A percentile compares a stretch with the other conserved stretches of the same genome.
Conservation (phyloP, 2,113 vertebrate species). For the Grallaria varia region DNA sequence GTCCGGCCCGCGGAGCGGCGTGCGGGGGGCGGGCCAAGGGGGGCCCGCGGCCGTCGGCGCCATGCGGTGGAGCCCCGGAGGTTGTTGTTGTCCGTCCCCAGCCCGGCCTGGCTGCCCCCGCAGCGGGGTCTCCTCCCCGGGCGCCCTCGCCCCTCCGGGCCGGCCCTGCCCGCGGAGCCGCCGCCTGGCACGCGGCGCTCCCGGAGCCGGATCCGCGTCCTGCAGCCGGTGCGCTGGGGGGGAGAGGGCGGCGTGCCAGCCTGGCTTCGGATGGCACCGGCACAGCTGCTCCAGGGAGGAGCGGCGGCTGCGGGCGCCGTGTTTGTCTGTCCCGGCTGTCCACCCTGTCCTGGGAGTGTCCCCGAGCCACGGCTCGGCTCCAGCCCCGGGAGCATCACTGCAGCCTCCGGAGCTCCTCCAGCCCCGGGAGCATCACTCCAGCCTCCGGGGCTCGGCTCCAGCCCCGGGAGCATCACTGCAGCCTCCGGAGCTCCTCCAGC, state of each 20-base stretch:
- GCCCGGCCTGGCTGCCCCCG: not conserved
- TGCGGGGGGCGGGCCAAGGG: not conserved
- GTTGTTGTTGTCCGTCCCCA: not conserved
- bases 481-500: not conserved
- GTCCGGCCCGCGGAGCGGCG: rapidly evolving
- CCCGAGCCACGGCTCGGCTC: rapidly evolving
- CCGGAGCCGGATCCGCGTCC: not conserved
- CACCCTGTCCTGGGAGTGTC: not conserved
- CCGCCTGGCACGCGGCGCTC: not conserved
- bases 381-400: no score
- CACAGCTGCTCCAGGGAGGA: not conserved
- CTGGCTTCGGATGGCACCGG: not conserved
- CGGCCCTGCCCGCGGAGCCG: not conserved
- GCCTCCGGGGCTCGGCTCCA: not conserved
- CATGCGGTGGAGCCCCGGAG: not conserved
- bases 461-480: rapidly evolving
- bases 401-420: no score
- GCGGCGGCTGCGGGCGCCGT: no score
- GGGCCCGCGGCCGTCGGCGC: not conserved
- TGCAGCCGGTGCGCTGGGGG: not conserved
- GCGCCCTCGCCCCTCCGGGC: no score
- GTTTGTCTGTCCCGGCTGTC: not conserved
- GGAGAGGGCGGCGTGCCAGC: not conserved
- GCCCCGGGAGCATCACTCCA: rapidly evolving
- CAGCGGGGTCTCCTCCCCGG: no score